phyloP scores from a whole-genome alignment of 2,888 invertebrate species.

The Cerceris ruficornis region DNA sequence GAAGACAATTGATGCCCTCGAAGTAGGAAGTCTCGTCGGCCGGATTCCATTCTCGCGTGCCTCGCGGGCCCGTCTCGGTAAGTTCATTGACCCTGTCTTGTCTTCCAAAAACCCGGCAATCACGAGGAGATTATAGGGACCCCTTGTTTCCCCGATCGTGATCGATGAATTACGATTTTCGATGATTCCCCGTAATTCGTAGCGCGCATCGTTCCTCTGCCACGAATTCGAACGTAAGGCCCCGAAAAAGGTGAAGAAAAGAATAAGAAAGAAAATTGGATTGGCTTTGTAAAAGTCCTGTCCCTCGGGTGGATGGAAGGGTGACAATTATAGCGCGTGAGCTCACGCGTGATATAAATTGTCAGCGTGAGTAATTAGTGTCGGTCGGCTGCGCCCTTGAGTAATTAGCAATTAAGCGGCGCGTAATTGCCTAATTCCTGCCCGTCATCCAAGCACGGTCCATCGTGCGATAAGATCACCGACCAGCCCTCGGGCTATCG shows the following conservation, averaged over 20 bases:
- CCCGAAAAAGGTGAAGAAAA: not conserved
- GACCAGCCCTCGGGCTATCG: constrained; percentile 52
- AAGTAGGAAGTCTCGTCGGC: constrained; percentile 23
- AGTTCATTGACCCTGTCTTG: constrained; percentile 41
- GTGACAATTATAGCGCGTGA: constrained; percentile 53
- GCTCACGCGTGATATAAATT: constrained; percentile 53
- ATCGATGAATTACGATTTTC: constrained; percentile 55
- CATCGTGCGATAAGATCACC: constrained; percentile 65
- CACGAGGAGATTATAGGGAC: constrained; percentile 49
- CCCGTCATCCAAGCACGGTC: constrained; percentile 67
- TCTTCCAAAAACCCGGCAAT: constrained; percentile 46
- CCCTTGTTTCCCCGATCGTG: constrained; percentile 27
- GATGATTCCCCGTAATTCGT: constrained; percentile 49
- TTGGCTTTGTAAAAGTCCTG: not conserved
- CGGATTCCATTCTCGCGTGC: constrained; percentile 18
- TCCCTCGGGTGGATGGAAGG: not conserved
- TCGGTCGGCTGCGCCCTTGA: constrained; percentile 50
- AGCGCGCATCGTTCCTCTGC: constrained; percentile 15
- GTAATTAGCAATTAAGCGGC: constrained; percentile 72
- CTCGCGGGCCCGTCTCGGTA: constrained; percentile 9
- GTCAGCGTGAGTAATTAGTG: constrained; percentile 58
- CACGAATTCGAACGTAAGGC: constrained; percentile 3
- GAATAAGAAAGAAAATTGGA: not conserved
- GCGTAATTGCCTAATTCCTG: constrained; percentile 71
- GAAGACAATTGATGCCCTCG: constrained; percentile 12